Evolutionary conservation across 2,797 vertebrate species (phyloP).

Genomic region (Lerista edwardsae): DNA sequence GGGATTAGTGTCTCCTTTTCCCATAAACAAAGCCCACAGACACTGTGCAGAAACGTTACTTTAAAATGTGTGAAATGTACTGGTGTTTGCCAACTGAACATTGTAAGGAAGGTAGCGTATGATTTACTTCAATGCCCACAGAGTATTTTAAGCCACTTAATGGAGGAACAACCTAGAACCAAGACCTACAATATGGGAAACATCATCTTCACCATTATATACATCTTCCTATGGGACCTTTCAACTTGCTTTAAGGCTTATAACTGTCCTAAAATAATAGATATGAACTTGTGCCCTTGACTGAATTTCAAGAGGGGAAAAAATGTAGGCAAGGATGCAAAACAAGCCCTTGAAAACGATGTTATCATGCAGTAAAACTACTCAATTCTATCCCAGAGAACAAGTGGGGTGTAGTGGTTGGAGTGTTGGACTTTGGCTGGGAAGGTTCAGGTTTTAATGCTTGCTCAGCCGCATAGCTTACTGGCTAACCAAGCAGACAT

Average conservation of each 20-base stretch:
- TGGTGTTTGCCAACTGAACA: neutral
- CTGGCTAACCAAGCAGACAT: neutral
- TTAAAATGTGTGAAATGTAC: neutral
- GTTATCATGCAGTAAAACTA: neutral
- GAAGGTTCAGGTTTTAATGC: neutral
- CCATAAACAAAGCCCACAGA: constrained; percentile 7
- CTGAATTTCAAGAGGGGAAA: neutral
- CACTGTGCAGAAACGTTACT: neutral
- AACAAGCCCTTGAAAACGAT: neutral
- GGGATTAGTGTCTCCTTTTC: neutral
- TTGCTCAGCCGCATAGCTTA: neutral
- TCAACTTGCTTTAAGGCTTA: neutral
- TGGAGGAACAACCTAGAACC: neutral
- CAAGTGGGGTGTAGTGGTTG: neutral
- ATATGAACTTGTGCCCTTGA: constrained; percentile 5
- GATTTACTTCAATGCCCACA: neutral
- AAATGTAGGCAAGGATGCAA: neutral
- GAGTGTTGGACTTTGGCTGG: neutral
- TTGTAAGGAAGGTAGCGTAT: neutral
- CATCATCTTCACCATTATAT: neutral
- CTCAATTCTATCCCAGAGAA: neutral
- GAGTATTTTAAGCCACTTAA: constrained; percentile 25
- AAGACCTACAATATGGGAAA: constrained; percentile 18
- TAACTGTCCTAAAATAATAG: constrained; percentile 8
- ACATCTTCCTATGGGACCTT: neutral